These are phyloP conservation scores for Corvus moneduloides DNA, from an alignment of 2,113 vertebrate genomes.

Conservation along the genomic window DNA sequence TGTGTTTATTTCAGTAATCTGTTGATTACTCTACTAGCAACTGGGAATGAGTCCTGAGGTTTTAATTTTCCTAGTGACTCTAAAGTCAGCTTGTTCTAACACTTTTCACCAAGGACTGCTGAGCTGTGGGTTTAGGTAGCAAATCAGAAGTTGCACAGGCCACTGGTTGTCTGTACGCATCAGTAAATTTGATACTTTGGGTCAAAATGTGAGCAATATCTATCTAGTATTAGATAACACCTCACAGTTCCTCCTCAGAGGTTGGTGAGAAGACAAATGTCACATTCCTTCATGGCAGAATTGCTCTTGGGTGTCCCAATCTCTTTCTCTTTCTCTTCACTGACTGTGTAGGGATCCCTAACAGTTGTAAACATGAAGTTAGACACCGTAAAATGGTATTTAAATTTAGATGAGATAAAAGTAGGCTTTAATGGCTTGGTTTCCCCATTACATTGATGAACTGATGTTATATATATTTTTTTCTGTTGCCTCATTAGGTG, in stretches of 20 bases:
- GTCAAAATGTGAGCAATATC: background rate
- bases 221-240: background rate
- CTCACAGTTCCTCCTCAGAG: background rate
- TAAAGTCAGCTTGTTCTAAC: background rate
- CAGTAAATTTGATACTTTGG: background rate
- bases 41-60: constrained; percentile 1
- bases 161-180: background rate
- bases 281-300: background rate
- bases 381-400: background rate
- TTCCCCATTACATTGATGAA: background rate
- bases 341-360: background rate
- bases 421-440: background rate
- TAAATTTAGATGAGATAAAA: background rate
- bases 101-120: background rate
- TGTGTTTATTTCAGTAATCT: constrained; percentile 34
- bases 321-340: background rate
- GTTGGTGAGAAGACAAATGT: background rate
- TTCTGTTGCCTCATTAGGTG: background rate
- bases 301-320: background rate
- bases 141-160: background rate
- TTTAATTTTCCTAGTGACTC: background rate
- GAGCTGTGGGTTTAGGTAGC: background rate
- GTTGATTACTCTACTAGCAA: constrained; percentile 31
- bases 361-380: background rate
- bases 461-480: background rate